phyloP scores from a whole-genome alignment of 2,888 invertebrate species.

The Ferrisia virgata region DNA sequence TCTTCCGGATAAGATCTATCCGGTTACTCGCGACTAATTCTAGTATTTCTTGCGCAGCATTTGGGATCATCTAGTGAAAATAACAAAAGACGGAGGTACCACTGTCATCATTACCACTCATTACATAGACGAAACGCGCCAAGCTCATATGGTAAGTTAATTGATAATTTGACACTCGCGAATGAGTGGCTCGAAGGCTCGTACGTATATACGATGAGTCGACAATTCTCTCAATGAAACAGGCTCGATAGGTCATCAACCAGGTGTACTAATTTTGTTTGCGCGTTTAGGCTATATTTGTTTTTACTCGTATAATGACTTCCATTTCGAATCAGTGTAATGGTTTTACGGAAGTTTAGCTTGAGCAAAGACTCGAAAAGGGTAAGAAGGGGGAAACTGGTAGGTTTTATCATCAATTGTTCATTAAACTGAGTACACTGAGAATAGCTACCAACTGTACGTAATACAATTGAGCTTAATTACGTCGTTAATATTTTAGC shows the following conservation, averaged over 20 bases:
- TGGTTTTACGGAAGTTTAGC: background rate
- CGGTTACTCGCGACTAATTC: no score
- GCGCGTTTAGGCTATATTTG: background rate
- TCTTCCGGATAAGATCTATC: no score
- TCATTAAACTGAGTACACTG: no score
- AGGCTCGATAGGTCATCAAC: background rate
- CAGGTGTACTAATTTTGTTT: conserved; percentile 1
- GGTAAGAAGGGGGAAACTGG: no score
- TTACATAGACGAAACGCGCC: conserved; percentile 82
- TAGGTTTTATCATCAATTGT: no score
- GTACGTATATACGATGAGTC: background rate
- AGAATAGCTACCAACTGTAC: no score
- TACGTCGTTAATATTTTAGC: no score
- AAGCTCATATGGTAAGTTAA: conserved; percentile 70
- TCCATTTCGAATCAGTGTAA: background rate
- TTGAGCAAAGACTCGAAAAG: background rate
- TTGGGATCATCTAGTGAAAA: conserved; percentile 79
- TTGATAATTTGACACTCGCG: background rate
- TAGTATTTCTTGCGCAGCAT: conserved; percentile 57
- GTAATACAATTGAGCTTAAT: no score
- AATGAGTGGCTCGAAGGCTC: background rate
- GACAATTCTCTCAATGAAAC: background rate
- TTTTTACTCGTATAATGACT: background rate
- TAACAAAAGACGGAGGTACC: conserved; percentile 69
- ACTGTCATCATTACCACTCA: conserved; percentile 85